Evolutionary conservation across 53 echinoderm and acorn worm genomes (phyloP), one percentile per base, ranked within the genome.

Genomic region (Paracentrotus lividus): DNA sequence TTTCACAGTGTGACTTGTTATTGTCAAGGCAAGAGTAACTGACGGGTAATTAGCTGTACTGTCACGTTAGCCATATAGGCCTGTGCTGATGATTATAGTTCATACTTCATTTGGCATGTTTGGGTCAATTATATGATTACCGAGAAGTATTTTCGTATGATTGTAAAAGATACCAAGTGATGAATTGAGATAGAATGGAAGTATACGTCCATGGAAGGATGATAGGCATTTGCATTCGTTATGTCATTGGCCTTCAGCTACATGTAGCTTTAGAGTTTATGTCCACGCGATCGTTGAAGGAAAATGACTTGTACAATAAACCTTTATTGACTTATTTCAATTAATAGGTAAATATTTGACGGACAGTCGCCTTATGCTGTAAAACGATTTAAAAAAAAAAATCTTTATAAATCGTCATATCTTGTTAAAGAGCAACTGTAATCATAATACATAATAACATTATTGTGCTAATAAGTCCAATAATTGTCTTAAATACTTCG

Each of bases 21-120:
- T 47, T 81, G 47, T 47, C 24, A 76, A n/a, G 18, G n/a, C 8
- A 2, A 47, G 47, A 81, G 24, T n/a, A 81, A 45, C 81, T 47
- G 81, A 81, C 81, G 27, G 47, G 47, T 81, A 81, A 81, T 81
- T 57, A 57, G 57, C 20, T 57, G 57, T 8, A 81, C 81, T 7
- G 10, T 81, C 20, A 47, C 9, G 26, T 47, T 8, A 9, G 5
- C 4, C 8, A n/a, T n/a, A 45, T 24, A 55, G 23, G n/a, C 24
- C 72, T 44, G 18, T n/a, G 26, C 6, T 43, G 12, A 45, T 26
- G 8, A 2, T 10, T 26, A n/a, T 81, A 45, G 24, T 47, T 9
- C 81, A 12, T 72, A 36, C 5, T n/a, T n/a, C n/a, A n/a, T n/a
- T n/a, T n/a, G n/a, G 9, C 8, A 44, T n/a, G 72, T 45, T 45